phyloP scores from a whole-genome alignment of 2,797 vertebrate species.

The Poliocrania exsul region DNA sequence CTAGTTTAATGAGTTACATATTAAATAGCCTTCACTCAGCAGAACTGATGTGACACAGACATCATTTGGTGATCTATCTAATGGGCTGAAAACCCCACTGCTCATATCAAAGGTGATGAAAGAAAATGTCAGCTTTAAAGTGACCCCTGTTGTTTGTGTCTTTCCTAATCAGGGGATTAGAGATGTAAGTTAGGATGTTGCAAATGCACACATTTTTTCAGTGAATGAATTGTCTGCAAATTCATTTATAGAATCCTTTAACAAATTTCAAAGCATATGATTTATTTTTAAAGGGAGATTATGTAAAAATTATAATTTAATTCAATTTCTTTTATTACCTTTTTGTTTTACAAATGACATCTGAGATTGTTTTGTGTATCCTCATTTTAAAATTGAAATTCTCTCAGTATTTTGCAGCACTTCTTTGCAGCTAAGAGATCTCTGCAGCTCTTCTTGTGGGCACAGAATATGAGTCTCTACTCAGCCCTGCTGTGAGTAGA shows the following conservation, averaged over 20 bases:
- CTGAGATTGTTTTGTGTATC: not conserved
- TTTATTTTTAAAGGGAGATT: not conserved
- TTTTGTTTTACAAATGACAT: not conserved
- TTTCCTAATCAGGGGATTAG: not conserved
- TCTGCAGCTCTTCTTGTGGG: not conserved
- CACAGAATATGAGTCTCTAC: not conserved
- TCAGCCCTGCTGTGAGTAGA: not conserved
- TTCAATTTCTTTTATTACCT: accelerated
- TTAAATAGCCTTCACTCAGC: not conserved
- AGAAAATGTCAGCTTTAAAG: conserved; percentile 1
- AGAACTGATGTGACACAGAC: not conserved
- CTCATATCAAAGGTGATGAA: not conserved
- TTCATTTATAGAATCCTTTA: not conserved
- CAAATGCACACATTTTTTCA: not conserved
- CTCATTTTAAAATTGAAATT: not conserved
- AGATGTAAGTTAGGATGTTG: not conserved
- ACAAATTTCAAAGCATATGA: not conserved
- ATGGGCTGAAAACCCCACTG: not conserved
- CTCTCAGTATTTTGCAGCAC: not conserved
- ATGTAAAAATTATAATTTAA: not conserved
- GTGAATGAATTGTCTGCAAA: not conserved
- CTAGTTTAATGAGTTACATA: not conserved
- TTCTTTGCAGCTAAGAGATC: not conserved
- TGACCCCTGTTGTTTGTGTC: not conserved
- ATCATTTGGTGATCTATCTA: not conserved